Base-by-base conservation (phyloP, 1,140 invertebrate species). In the Scylla paramamosain region DNA sequence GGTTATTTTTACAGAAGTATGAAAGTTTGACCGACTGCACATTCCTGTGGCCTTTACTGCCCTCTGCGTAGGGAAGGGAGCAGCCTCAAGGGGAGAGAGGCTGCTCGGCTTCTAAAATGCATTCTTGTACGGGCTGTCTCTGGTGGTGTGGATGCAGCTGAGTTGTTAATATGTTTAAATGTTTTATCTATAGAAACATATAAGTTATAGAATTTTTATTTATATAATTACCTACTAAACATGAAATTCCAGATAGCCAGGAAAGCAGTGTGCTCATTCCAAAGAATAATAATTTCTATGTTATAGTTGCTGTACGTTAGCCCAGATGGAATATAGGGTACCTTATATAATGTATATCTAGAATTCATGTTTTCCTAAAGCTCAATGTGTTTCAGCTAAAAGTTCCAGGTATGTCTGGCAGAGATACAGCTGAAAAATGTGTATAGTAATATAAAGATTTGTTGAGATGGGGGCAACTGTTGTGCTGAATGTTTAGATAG, bases 321-420 rank as follows among this genome's bases (percentile, higher is more conserved):
- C 92, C 95, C 95, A 95, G 95, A 95, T 93, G 95, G 95, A 95
- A 93, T 86, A 93, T 95, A 95, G 95, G 95, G 95, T 95, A 95
- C 93, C 94, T 95, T 67, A 92, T 93, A 95, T 95, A 93, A 84
- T 82, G 86, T 92, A 86, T 95, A 95, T 95, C 94, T 95, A 95
- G 94, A 95, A 86, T 93, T 92, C 94, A 95, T 92, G 94, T 92
- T 95, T 92, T 95, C 94, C 84, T 92, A 95, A 95, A 95, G 94
- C 94, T 95, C 94, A 95, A 95, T 95, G 94, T 95, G 46, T 92
- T 92, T 95, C 94, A 95, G 94, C 91, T 89, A 67, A 95, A 95
- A 59, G 84, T 95, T 92, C 94, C 90, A 92, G 91, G n/a, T 48
- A 86, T 20, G 84, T 14, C 86, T 92, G 94, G 52, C 91, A 95